Evolutionary conservation across 2,888 invertebrate genomes (phyloP), one percentile per base, ranked within the genome.

Genomic region (Tricholauxania praeusta): DNA sequence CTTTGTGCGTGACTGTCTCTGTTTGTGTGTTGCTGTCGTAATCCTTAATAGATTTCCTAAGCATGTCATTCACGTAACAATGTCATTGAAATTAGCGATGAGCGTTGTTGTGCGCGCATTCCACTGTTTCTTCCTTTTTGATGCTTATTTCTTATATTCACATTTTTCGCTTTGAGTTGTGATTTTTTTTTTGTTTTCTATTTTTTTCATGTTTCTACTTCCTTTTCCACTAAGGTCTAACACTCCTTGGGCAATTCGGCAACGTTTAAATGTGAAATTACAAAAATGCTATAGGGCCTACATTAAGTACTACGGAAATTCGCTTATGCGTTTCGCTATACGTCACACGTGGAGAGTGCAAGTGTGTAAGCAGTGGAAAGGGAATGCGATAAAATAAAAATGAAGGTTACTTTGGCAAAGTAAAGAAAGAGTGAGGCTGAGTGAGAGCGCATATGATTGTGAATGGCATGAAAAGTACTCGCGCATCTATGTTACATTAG

Each of bases 1-100:
- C n/a, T 8, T 48, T 17, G 48, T 63, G 39, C 52, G 28, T n/a
- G 17, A 17, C 47, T 60, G 57, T 47, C 12, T n/a, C 55, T 52
- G 14, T 60, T 3, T 60, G n/a, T 52, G 15, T 69, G 15, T 49
- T 8, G 47, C 49, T 28, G 39, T 49, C 64, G 52, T 39, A 15
- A 72, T 67, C 51, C 72, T 53, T 72, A 72, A 72, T 72, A 67
- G 72, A 67, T 67, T 72, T 67, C 53, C 65, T 59, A 7, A 47
- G 47, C 64, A 71, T 49, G 55, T 55, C 71, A 71, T 70, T 62
- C 65, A 32, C 65, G 17, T 55, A 39, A 63, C 39, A 63, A 63
- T 55, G 71, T 19, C 55, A 71, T 49, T 53, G 70, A 55, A 71
- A 71, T 71, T 71, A 63, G 55, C 57, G 28, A 51, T 71, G 65